A percentile compares a stretch with the other conserved stretches of the same genome.
Conservation (phyloP, 2,797 vertebrate species). For the Delichon dasypus region DNA sequence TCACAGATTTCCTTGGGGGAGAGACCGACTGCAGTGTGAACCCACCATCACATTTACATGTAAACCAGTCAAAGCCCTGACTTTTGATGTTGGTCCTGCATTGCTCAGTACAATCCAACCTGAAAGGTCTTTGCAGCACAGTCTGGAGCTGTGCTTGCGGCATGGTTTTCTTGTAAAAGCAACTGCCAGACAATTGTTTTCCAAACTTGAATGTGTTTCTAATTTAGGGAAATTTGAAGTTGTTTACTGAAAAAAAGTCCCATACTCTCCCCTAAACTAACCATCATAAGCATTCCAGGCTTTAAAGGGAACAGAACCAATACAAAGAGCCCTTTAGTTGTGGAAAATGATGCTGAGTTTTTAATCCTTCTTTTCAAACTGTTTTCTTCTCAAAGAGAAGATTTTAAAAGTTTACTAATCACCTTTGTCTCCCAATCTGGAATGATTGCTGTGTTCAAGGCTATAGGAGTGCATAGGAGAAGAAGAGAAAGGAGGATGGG, state of each 20-base stretch:
- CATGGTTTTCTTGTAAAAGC: background rate
- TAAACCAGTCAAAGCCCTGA: background rate
- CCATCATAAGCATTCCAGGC: background rate
- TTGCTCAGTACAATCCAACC: background rate
- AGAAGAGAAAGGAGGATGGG: background rate
- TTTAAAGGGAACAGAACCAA: background rate
- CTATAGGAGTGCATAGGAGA: background rate
- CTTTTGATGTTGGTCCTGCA: background rate
- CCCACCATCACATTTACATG: background rate
- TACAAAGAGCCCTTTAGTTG: background rate
- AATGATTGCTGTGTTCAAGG: background rate
- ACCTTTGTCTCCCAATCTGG: background rate
- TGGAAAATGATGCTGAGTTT: background rate
- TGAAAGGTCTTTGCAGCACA: background rate
- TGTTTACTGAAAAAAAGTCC: background rate
- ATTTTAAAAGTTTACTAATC: background rate
- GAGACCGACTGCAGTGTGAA: background rate
- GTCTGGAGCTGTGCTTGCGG: background rate
- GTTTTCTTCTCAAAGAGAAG: background rate
- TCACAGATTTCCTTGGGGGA: background rate
- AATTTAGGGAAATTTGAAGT: slow-evolving; percentile 30
- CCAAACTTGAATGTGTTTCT: slow-evolving; percentile 24
- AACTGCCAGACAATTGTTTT: slow-evolving; percentile 22
- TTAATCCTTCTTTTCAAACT: background rate
- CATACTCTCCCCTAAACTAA: background rate